Conservation (phyloP, 2,113 vertebrate genomes). For the Grammomys dolichurus region DNA sequence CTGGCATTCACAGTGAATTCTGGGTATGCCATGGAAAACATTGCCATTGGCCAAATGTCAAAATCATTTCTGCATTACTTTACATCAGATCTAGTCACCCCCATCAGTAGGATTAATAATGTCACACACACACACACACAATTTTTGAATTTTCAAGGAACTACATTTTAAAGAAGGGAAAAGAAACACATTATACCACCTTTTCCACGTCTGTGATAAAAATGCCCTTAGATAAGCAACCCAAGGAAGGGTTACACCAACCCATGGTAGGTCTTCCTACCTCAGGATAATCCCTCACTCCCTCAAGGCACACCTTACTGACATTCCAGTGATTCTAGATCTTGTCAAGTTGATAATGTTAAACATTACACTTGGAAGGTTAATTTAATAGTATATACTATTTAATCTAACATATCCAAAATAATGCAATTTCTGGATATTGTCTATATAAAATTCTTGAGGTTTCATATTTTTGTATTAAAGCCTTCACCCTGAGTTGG, state of each 20-base stretch:
- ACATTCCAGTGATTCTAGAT: background rate
- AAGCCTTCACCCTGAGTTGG: background rate
- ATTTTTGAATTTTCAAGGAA: background rate
- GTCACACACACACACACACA: background rate
- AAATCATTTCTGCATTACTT: slow-evolving; percentile 30
- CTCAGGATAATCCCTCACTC: too few species aligned
- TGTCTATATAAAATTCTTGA: background rate
- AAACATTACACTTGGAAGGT: background rate
- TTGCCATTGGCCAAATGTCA: background rate
- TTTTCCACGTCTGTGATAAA: background rate
- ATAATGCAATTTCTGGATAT: background rate
- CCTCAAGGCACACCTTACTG: too few species aligned
- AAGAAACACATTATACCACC: background rate
- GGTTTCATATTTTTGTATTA: background rate
- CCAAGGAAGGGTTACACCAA: background rate
- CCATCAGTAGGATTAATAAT: slow-evolving; percentile 7
- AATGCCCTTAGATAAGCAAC: background rate
- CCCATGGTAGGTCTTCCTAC: slow-evolving; percentile 60
- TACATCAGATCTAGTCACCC: slow-evolving; percentile 14
- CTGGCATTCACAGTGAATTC: slow-evolving; percentile 1
- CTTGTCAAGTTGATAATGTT: background rate
- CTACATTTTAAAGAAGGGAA: slow-evolving; percentile 15
- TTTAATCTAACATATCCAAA: slow-evolving; percentile 23
- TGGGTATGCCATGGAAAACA: slow-evolving; percentile 14
- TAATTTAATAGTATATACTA: slow-evolving; percentile 21